Percentiles rank a stretch among this genome's conserved stretches.
Conservation (phyloP, 92 coral and sea anemone genomes). For the Virgularia gustaviana region DNA sequence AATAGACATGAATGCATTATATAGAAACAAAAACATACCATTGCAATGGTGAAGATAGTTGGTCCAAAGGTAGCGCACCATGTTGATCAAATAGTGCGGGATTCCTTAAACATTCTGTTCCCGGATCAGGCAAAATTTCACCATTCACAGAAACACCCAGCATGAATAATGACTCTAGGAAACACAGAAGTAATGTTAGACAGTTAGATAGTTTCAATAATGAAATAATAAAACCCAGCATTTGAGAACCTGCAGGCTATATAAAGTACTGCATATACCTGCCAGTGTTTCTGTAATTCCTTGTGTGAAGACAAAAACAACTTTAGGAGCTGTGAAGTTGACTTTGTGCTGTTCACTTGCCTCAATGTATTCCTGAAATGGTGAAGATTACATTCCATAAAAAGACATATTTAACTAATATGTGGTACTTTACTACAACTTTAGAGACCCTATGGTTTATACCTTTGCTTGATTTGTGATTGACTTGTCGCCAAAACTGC, state of each 20-base stretch:
- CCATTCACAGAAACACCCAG: conserved; percentile 56
- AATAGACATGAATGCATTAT: too few species aligned
- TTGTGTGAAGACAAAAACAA: conserved; percentile 68
- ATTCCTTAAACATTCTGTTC: conserved; percentile 28
- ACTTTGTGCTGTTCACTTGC: conserved; percentile 62
- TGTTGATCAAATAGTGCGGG: neutral
- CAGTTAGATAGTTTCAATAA: neutral
- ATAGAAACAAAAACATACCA: neutral
- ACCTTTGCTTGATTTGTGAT: conserved; percentile 75
- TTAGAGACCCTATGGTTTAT: neutral
- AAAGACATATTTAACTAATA: neutral
- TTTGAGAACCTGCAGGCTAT: neutral
- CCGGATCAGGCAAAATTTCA: conserved; percentile 58
- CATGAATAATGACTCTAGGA: conserved; percentile 46
- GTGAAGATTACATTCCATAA: neutral
- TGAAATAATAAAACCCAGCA: neutral
- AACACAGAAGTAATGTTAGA: too few species aligned
- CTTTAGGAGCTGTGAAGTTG: conserved; percentile 64
- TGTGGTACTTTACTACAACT: neutral
- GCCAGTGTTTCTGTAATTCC: conserved; percentile 90
- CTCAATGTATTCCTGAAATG: conserved; percentile 61
- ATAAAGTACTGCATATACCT: conserved; percentile 54
- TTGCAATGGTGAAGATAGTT: neutral
- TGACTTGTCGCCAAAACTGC: conserved; percentile 78
- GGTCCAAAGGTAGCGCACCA: neutral